Conservation (phyloP, 2,113 vertebrate species). For the Tyrannus savana region DNA sequence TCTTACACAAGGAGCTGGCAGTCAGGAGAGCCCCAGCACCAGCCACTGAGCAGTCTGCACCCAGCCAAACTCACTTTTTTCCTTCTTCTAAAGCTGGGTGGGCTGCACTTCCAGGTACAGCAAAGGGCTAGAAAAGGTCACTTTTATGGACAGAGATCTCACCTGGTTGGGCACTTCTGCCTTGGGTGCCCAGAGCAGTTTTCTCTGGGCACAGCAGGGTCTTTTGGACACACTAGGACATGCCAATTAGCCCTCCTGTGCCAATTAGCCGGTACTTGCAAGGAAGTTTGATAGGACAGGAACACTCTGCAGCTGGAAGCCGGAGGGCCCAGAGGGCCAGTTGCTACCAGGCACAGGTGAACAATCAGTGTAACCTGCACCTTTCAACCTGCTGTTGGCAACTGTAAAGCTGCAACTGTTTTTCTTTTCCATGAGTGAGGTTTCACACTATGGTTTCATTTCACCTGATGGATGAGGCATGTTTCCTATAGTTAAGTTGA, state of each 20-base stretch:
- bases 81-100: not conserved
- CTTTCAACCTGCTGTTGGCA: not conserved
- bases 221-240: not conserved
- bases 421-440: not conserved
- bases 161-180: not conserved
- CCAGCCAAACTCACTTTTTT: not conserved
- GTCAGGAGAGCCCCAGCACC: not conserved
- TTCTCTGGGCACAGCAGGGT: not conserved
- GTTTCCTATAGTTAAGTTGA: not conserved
- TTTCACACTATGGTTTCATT: not conserved
- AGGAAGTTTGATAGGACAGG: not conserved
- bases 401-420: not conserved
- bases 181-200: not conserved
- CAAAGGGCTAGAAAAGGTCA: not conserved
- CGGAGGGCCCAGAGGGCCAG: not conserved
- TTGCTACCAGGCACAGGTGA: not conserved
- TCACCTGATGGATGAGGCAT: not conserved
- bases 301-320: not conserved
- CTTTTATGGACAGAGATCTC: not conserved
- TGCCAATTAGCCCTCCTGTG: not conserved
- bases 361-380: not conserved
- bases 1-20: not conserved
- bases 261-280: not conserved
- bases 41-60: accelerated
- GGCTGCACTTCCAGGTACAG: not conserved